Evolutionary conservation across 1,140 invertebrate genomes (phyloP).

Genomic region (Papilio glaucus): DNA sequence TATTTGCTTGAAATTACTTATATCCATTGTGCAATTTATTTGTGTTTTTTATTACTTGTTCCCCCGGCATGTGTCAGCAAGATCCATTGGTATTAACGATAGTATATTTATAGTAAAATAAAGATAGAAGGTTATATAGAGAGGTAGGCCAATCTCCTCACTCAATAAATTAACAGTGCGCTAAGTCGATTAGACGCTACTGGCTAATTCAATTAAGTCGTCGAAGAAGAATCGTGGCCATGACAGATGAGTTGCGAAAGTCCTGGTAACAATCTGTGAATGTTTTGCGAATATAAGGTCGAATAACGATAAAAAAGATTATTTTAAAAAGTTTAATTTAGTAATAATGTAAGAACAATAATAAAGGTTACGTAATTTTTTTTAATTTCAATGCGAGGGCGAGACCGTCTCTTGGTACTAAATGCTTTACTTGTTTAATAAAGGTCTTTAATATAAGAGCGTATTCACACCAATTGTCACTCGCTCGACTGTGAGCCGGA

Average conservation of each 20-base stretch:
- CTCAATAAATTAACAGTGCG: background rate
- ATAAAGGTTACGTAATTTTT: background rate
- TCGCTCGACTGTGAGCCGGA: too few species aligned
- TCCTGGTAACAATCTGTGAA: background rate
- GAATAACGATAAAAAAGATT: background rate
- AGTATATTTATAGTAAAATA: too few species aligned
- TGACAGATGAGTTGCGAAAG: background rate
- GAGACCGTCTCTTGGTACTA: too few species aligned
- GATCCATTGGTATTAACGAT: too few species aligned
- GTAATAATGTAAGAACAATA: background rate
- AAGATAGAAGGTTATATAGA: slow-evolving; percentile 5
- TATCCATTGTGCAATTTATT: too few species aligned
- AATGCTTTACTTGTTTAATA: too few species aligned
- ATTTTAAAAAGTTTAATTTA: background rate
- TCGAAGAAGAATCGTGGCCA: background rate
- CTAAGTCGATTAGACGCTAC: background rate
- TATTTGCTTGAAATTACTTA: too few species aligned
- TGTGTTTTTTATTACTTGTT: too few species aligned
- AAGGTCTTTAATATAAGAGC: too few species aligned
- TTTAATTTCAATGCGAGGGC: background rate
- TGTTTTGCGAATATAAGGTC: slow-evolving; percentile 9
- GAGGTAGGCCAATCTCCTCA: background rate
- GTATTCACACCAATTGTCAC: too few species aligned
- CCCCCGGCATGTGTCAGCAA: too few species aligned
- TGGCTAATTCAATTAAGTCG: slow-evolving; percentile 15